Evolutionary conservation across 1,140 invertebrate species (phyloP), one percentile per base, ranked within the genome.

Genomic region (Lasaia peninsularis): DNA sequence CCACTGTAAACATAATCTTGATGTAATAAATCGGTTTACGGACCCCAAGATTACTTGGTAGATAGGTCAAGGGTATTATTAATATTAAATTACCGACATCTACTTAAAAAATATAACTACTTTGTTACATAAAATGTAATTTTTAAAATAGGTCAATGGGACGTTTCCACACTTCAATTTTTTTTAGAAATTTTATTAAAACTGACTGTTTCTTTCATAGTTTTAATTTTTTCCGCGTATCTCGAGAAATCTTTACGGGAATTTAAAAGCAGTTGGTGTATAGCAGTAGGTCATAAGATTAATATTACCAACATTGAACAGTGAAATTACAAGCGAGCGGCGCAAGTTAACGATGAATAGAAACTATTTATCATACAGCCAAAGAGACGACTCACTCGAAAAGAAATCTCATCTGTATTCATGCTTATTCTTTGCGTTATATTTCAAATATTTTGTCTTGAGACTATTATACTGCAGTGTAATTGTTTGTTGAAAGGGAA

Each of bases 21-120:
- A 59, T 73, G 64, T 78, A 81, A 76, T 81, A 80, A 82, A 80
- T 78, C 69, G 72, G 62, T 72, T 62, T 71, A 65, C 62, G 50
- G 60, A 52, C 52, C 58, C 65, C 66, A 67, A 82, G 79, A 83
- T 84, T 70, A 86, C 75, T 76, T 63, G 50, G 80, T 83, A 84
- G 80, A 78, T 75, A 75, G 82, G 76, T 86, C 80, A 79, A 69
- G 54, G 71, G 83, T 4, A 28, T n/a, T 28, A 87, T 86, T 86
- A 84, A 87, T 86, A 80, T 78, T n/a, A n/a, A n/a, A n/a, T n/a
- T 75, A 78, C 80, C 77, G 83, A 80, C 75, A 76, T 82, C 67
- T 68, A 75, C 73, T 70, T 75, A 77, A 75, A 65, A 78, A 80
- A 82, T 84, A n/a, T n/a, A n/a, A n/a, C n/a, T n/a, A n/a, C n/a